phyloP scores from a whole-genome alignment of 2,888 invertebrate genomes.

The Cosmia trapezina region DNA sequence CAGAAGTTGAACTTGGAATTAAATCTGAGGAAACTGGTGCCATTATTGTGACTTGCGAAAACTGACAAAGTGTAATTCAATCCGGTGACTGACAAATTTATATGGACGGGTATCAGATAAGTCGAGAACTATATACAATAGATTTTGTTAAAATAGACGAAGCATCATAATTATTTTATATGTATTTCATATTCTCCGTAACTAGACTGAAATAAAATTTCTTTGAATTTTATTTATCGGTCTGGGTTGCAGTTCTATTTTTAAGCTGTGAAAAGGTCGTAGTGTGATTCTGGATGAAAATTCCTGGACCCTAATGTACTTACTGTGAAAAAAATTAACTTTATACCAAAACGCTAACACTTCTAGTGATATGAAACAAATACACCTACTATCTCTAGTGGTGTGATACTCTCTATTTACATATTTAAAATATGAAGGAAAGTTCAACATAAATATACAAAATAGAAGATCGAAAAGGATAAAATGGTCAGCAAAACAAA shows the following conservation, averaged over 20 bases:
- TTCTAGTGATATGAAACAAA: background rate
- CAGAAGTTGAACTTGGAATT: conserved; percentile 44
- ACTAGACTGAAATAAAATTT: conserved; percentile 14
- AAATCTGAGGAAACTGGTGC: conserved; percentile 41
- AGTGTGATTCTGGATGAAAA: background rate
- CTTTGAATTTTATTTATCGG: background rate
- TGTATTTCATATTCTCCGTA: background rate
- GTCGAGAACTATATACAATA: background rate
- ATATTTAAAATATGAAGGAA: background rate
- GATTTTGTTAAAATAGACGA: conserved; percentile 28
- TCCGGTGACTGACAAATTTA: conserved; percentile 55
- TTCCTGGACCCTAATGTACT: background rate
- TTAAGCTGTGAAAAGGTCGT: conserved; percentile 10
- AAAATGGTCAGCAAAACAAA: background rate
- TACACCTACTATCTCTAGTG: background rate
- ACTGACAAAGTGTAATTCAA: conserved; percentile 54
- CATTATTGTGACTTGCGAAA: conserved; percentile 60
- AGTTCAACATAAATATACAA: background rate
- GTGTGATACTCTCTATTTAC: background rate
- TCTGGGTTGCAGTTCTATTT: conserved; percentile 12
- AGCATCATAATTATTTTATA: conserved; percentile 11
- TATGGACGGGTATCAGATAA: conserved; percentile 22
- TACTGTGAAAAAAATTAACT: background rate
- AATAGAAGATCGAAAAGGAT: background rate
- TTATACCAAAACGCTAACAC: background rate